Evolutionary conservation across 1,140 invertebrate genomes (phyloP), one percentile per base, ranked within the genome.

Genomic region (Solenopsis invicta): DNA sequence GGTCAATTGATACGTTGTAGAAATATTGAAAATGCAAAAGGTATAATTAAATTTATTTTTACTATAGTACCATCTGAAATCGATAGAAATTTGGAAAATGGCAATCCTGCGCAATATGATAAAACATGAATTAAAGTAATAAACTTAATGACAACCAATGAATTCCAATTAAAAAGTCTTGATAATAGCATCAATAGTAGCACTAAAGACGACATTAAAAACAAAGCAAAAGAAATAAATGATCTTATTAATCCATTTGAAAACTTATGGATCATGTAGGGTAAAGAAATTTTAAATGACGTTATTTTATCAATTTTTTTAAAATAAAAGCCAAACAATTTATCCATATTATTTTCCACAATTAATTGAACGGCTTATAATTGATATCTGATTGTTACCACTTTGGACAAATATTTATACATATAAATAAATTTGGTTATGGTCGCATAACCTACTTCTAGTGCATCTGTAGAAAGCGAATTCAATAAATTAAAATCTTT

Each of bases 371-470:
- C 50, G 29, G 5, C 18, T 74, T 0, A 54, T 74, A 13, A 56
- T 8, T 34, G 29, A 74, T 74, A 74, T 74, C 13, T 54, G 10
- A 74, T 56, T 50, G 37, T 50, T 74, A 54, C 29, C 29, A 1
- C 24, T 74, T 2, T 74, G 71, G 71, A 56, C 71, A 34, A 74
- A 56, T 56, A 13, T 74, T 5, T 74, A 29, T 0, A 34, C 1
- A n/a, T n/a, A n/a, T n/a, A 74, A 18, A 74, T 74, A 1, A 52
- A 74, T 74, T 56, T 9, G 29, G 12, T 59, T 59, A 75, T 2
- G 72, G 5, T 59, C 72, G 72, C 52, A 6, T 59, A n/a, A 75
- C 52, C 52, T 41, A 52, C 72, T 59, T 75, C 72, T 24, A 75
- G 34, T 24, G n/a, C 72, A 59, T 59, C 34, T 0, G 52, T 75